These are phyloP conservation scores for Glossosoma conforme DNA, from an alignment of 1,140 invertebrate species.

Conservation along the genomic window DNA sequence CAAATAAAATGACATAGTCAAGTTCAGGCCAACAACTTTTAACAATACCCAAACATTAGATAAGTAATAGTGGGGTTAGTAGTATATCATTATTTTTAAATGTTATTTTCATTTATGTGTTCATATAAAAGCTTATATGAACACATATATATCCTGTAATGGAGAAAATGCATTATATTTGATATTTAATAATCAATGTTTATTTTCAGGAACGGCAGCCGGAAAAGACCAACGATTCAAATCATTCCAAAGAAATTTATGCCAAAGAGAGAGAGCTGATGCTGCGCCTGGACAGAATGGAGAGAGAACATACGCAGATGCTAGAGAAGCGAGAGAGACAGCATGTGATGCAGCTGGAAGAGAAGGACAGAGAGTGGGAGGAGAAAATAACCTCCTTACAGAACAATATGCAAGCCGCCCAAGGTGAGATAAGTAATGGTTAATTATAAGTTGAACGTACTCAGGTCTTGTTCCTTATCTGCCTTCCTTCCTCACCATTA, in stretches of 20 bases:
- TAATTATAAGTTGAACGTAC: neutral
- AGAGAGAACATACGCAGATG: conserved; percentile 51
- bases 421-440: conserved; percentile 13
- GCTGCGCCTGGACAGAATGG: conserved; percentile 48
- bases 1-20: too few species aligned
- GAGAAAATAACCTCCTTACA: conserved; percentile 41
- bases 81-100: too few species aligned
- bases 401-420: conserved; percentile 28
- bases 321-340: conserved; percentile 20
- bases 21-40: too few species aligned
- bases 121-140: too few species aligned
- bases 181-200: too few species aligned
- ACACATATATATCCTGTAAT: too few species aligned
- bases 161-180: too few species aligned
- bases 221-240: neutral
- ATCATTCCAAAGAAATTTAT: neutral
- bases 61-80: too few species aligned
- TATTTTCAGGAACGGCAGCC: conserved; percentile 17
- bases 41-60: too few species aligned
- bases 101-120: too few species aligned
- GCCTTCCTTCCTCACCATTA: conserved; percentile 2
- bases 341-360: conserved; percentile 46
- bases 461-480: conserved; percentile 7
- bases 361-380: conserved; percentile 63
- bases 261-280: conserved; percentile 48